Base-by-base conservation (phyloP, 2,888 invertebrate species). In the Drosophila putrida region DNA sequence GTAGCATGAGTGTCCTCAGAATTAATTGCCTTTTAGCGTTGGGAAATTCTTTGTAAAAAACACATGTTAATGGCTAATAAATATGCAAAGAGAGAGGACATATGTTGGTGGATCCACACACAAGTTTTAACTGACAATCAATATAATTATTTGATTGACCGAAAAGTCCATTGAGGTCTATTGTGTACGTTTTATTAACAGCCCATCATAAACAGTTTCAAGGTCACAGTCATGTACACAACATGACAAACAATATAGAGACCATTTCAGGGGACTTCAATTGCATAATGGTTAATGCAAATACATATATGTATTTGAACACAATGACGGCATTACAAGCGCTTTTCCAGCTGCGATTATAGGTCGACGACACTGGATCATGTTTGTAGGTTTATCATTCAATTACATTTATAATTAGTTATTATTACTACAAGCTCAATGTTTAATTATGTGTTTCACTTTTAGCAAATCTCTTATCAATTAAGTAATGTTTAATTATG, bases 151-250 rank as follows among this genome's bases (percentile, higher is more conserved):
- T 43, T 13, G n/a, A 38, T 53, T 41, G 53, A 39, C 25, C 31
- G 11, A 31, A 9, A 20, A 43, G 25, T 25, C 25, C 25, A 54
- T 35, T 43, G 11, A 8, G 31, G 25, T 33, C 25, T 5, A 25
- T 41, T 54, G 44, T 36, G 46, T 50, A 38, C 20, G 39, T 25
- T 27, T 39, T 38, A 53, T 65, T 71, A 53, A 39, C 78, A 66
- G 60, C 31, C 62, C 44, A 47, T 46, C 76, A 62, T 55, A 41
- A 68, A n/a, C 9, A 15, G 38, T 63, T 78, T 78, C 78, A 84
- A 63, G 81, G 82, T 75, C 82, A 54, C 20, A 49, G 36, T 27
- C 46, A 35, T 35, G 6, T 4, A 41, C 11, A 47, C 20, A 63
- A 38, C 44, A 39, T 44, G 43, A 27, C 36, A 20, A 51, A 20